Evolutionary conservation across 2,888 invertebrate species (phyloP).

Genomic region (Drosophila kanekoi): DNA sequence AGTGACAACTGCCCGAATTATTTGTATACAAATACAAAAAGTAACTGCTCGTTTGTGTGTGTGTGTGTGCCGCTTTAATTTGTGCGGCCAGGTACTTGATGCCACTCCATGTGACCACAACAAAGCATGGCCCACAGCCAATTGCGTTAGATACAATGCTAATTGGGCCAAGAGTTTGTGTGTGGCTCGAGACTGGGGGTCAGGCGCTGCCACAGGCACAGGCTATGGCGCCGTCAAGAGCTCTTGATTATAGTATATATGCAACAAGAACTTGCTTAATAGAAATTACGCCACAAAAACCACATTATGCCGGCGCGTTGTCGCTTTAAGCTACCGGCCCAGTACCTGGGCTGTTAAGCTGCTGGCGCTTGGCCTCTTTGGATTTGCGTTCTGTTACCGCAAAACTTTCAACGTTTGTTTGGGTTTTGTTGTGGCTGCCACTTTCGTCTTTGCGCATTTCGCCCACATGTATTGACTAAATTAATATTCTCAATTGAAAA

Average conservation of each 20-base stretch:
- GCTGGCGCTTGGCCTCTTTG: constrained; percentile 44
- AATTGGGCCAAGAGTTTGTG: constrained; percentile 62
- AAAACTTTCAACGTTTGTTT: constrained; percentile 78
- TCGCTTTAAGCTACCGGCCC: constrained; percentile 45
- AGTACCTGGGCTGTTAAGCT: constrained; percentile 31
- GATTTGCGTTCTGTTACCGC: constrained; percentile 71
- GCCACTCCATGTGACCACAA: constrained; percentile 65
- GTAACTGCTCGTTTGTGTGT: constrained; percentile 3
- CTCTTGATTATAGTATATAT: constrained; percentile 61
- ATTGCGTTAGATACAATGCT: constrained; percentile 73
- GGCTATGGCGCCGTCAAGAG: no score
- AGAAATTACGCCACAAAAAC: constrained; percentile 76
- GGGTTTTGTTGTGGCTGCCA: constrained; percentile 56
- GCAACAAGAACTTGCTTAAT: constrained; percentile 66
- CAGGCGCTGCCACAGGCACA: constrained; percentile 17
- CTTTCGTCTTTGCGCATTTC: constrained; percentile 58
- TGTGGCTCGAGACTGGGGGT: constrained; percentile 10
- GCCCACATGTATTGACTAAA: constrained; percentile 82
- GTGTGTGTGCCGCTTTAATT: constrained; percentile 33
- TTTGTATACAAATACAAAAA: constrained; percentile 32
- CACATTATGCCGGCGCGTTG: constrained; percentile 76
- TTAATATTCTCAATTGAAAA: constrained; percentile 81
- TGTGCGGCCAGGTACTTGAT: constrained; percentile 54
- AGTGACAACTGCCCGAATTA: constrained; percentile 79
- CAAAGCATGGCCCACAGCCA: constrained; percentile 75